Conservation (phyloP, 2,113 vertebrate genomes). For the Saccopteryx leptura region DNA sequence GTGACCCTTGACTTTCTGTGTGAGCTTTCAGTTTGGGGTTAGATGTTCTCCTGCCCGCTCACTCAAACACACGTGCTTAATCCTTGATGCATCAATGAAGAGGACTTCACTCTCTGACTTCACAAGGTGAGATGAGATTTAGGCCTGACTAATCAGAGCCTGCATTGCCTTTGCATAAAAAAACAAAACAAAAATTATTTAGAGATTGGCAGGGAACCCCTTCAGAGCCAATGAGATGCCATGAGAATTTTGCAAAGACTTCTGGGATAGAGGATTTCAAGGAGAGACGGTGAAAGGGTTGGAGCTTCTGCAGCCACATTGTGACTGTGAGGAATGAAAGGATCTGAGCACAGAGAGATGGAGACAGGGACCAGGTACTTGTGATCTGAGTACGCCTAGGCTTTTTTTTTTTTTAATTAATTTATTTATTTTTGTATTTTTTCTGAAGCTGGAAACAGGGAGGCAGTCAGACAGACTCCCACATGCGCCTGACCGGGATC, state of each 20-base stretch:
- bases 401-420: too few relatives aligned
- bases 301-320: not conserved
- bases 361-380: not conserved
- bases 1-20: too few relatives aligned
- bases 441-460: too few relatives aligned
- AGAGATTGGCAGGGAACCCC: not conserved
- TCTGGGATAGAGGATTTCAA: slow-evolving; percentile 30
- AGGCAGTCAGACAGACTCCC: too few relatives aligned
- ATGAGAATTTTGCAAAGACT: slow-evolving; percentile 45
- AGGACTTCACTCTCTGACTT: not conserved
- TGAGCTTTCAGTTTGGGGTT: too few relatives aligned
- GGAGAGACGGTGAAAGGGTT: not conserved
- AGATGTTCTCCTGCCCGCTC: too few relatives aligned
- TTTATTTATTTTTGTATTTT: too few relatives aligned
- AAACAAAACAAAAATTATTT: not conserved
- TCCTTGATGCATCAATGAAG: not conserved
- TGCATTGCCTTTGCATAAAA: not conserved
- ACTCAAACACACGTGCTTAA: not conserved
- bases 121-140: not conserved
- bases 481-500: too few relatives aligned
- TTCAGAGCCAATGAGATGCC: not conserved
- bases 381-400: not conserved
- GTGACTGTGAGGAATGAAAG: not conserved
- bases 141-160: not conserved
- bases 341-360: not conserved